Evolutionary conservation across 1,140 invertebrate genomes (phyloP), one percentile per base, ranked within the genome.

Genomic region (Hermetia illucens): DNA sequence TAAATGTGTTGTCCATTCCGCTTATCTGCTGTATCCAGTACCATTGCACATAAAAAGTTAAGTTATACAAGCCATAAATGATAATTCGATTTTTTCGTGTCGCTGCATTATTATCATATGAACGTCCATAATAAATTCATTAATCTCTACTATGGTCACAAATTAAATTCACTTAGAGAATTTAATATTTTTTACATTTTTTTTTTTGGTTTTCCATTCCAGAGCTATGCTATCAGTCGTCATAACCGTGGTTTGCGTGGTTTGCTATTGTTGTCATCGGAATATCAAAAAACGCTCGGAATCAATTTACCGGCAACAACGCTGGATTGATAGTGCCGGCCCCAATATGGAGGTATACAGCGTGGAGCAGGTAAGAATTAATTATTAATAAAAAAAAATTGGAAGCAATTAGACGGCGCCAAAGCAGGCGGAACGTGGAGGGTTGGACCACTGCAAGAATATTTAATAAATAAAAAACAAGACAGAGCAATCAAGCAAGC

Each of bases 251-350:
- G 62, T 75, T 44, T 65, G 73, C 47, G 58, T 76, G 15, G 62
- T 75, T 42, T 76, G 73, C 48, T 76, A 76, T 53, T 77, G 73
- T 57, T 76, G 72, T 45, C 71, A 75, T 57, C 69, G 70, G 52
- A 74, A 69, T 46, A 68, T 70, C 43, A 64, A 69, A 43, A 75
- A 75, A 50, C 61, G 68, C 36, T 65, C 68, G 3, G 55, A 58
- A 50, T 64, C 67, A 13, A 64, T 66, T 34, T 68, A 72, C 46
- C 63, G 69, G 40, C 64, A 70, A 36, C 63, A 66, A 35, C 70
- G 71, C 44, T 72, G 71, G 70, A 52, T 69, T 41, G 70, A 71
- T 42, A 65, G 66, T 17, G n/a, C n/a, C n/a, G 71, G 71, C 47
- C 62, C 71, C 42, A 71, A 72, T 29, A 69, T 74, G 53, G 71